phyloP scores from a whole-genome alignment of 2,888 invertebrate genomes.

The Oligia strigilis region DNA sequence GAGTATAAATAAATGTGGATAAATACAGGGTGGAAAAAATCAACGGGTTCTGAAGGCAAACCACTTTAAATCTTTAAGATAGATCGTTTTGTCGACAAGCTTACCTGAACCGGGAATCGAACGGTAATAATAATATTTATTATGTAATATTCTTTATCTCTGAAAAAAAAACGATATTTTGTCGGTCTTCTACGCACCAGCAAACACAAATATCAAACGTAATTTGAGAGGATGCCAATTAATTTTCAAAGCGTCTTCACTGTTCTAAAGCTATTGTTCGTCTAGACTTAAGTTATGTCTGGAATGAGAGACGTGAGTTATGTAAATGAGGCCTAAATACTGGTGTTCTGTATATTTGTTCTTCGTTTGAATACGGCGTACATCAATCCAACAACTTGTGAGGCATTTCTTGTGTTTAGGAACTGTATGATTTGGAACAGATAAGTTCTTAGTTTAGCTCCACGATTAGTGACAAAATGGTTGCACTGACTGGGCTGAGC shows the following conservation, averaged over 20 bases:
- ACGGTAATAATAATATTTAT: too few relatives aligned
- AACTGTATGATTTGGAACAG: conserved; percentile 1
- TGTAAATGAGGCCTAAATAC: conserved; percentile 34
- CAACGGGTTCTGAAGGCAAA: too few relatives aligned
- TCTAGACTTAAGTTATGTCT: conserved; percentile 50
- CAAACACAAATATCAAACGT: conserved; percentile 18
- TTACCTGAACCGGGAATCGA: too few relatives aligned
- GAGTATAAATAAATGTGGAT: background rate
- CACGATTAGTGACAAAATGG: background rate
- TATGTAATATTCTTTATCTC: too few relatives aligned
- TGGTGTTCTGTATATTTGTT: conserved; percentile 17
- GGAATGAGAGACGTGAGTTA: conserved; percentile 37
- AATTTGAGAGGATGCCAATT: conserved; percentile 47
- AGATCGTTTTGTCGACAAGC: too few relatives aligned
- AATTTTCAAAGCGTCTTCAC: conserved; percentile 31
- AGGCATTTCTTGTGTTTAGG: conserved; percentile 1
- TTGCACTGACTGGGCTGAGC: background rate
- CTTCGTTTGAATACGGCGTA: background rate
- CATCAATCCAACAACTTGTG: conserved; percentile 2
- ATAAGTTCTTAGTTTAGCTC: background rate
- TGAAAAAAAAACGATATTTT: background rate
- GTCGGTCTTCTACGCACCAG: background rate
- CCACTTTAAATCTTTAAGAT: too few relatives aligned
- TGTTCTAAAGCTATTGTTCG: conserved; percentile 45
- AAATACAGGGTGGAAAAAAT: too few relatives aligned